phyloP scores from a whole-genome alignment of 1,140 invertebrate species.

The Drosophila ficusphila region DNA sequence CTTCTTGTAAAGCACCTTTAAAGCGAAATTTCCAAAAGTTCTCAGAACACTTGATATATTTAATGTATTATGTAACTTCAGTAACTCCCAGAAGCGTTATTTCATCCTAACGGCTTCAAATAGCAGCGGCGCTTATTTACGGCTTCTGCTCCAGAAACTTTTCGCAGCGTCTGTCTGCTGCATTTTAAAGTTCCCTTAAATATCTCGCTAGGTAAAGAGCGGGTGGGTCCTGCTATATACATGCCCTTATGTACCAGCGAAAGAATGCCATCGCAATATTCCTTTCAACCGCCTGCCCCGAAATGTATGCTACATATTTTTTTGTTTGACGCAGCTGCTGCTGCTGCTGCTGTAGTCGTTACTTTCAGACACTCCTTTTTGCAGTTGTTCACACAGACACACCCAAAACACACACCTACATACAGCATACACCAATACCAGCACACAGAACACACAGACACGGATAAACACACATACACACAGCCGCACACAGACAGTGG shows the following conservation, averaged over 20 bases:
- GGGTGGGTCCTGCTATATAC: slow-evolving; percentile 5
- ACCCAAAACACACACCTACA: slow-evolving; percentile 12
- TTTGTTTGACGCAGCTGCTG: slow-evolving; percentile 23
- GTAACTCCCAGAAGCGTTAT: no score
- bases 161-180: slow-evolving; percentile 21
- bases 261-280: slow-evolving; percentile 12
- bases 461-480: slow-evolving; percentile 13
- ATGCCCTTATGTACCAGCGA: background rate
- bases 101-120: background rate
- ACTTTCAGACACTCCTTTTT: slow-evolving; percentile 78
- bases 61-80: background rate
- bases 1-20: no score
- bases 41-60: no score
- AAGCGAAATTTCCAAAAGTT: no score
- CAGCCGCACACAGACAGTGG: slow-evolving; percentile 45
- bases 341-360: slow-evolving; percentile 34
- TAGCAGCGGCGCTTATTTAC: background rate
- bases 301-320: slow-evolving; percentile 76
- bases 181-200: slow-evolving; percentile 45
- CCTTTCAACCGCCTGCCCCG: slow-evolving; percentile 41
- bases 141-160: slow-evolving; percentile 10
- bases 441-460: slow-evolving; percentile 20
- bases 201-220: background rate
- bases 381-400: slow-evolving; percentile 52
- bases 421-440: slow-evolving; percentile 1